Evolutionary conservation across 2,888 invertebrate species (phyloP).

Genomic region (Melanotus villosus): DNA sequence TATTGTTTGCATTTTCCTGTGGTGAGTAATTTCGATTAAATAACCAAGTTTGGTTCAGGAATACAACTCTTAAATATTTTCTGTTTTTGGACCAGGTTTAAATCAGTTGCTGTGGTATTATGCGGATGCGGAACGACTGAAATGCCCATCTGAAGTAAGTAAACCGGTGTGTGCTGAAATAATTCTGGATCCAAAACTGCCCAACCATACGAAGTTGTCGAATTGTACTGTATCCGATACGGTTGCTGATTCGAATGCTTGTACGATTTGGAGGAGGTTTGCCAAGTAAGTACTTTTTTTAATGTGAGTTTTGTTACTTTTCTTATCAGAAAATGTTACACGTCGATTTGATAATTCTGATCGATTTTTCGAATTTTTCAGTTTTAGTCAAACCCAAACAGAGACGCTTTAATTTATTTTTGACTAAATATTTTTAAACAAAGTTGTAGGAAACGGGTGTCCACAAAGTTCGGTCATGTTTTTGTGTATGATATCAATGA

Average conservation of each 20-base stretch:
- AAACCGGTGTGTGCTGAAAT: constrained; percentile 40
- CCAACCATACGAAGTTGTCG: constrained; percentile 58
- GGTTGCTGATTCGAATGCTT: constrained; percentile 80
- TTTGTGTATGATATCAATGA: no score
- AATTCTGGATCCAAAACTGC: constrained; percentile 39
- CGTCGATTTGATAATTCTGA: no score
- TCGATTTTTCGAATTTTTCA: no score
- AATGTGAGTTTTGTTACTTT: no score
- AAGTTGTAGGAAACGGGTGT: neutral
- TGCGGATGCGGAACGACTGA: constrained; percentile 89
- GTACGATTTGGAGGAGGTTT: constrained; percentile 89
- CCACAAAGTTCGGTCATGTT: neutral
- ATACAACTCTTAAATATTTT: neutral
- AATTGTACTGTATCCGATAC: constrained; percentile 65
- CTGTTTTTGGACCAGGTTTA: constrained; percentile 73
- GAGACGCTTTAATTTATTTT: no score
- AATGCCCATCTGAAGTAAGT: constrained; percentile 74
- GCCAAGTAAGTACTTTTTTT: constrained; percentile 77
- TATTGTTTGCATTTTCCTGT: constrained; percentile 96
- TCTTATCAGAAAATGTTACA: neutral
- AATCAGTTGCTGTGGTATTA: constrained; percentile 93
- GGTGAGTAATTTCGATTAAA: constrained; percentile 73
- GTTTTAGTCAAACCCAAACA: no score
- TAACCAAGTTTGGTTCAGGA: no score
- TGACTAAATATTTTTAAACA: no score